Evolutionary conservation across 2,113 vertebrate species (phyloP), one percentile per base, ranked within the genome.

Genomic region (Oophaga pumilio): DNA sequence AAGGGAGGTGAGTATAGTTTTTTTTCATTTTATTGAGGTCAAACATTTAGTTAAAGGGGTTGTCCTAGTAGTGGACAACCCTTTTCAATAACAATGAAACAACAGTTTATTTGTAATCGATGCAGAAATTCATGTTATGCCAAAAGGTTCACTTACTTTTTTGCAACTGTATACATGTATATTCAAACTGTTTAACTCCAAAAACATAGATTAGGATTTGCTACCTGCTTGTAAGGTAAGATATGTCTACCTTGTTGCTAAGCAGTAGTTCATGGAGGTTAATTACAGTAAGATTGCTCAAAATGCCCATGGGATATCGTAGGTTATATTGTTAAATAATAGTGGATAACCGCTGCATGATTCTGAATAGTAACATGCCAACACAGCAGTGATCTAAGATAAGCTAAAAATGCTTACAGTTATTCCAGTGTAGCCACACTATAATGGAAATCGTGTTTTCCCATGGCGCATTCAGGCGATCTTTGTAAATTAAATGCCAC

Each of bases 191-290:
- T 69, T 69, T 26, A 69, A 28, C n/a, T 28, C 24, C 26, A 28
- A 26, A 28, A 69, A 69, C 66, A 22, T 53, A 11, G 49, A 53
- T 77, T 77, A 24, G 2, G 49, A 77, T 52, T 9, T 77, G 74
- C 52, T 77, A 77, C 66, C 66, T 69, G 66, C 66, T 26, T 69
- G 66, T 69, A 14, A 69, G 6, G 28, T 69, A 26, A 69, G 66
- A 26, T 26, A 28, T 69, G 26, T 52, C 50, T 77, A 52, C 74
- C 17, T 53, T 77, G 74, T 77, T 50, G 74, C 43, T 77, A 77
- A 77, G 52, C 18, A n/a, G 22, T 77, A 77, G 74, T 77, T 77
- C 49, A 53, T 53, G 49, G 24, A 22, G 74, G 74, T 77, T 77
- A 77, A 77, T 77, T 77, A 50, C 10, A 53, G 8, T 52, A 53